Evolutionary conservation across 2,113 vertebrate species (phyloP).

Genomic region (Nansenia antarctica): DNA sequence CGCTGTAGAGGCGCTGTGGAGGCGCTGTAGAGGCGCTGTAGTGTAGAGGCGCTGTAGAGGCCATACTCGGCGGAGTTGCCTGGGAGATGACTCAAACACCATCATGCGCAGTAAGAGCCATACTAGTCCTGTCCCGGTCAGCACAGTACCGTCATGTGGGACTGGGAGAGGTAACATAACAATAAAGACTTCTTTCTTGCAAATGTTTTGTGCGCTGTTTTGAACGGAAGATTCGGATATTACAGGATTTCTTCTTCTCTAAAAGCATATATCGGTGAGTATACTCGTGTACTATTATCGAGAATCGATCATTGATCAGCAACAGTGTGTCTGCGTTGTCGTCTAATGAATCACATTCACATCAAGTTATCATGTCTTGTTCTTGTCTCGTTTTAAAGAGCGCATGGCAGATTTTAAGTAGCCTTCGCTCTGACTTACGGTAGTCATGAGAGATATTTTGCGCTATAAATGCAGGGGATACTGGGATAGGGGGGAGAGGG

Average conservation of each 20-base stretch:
- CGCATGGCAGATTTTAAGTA: too few relatives aligned
- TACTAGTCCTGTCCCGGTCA: conserved; percentile 49
- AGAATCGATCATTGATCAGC: neutral
- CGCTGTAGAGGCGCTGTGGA: neutral
- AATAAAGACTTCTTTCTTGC: neutral
- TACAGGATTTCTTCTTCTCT: neutral
- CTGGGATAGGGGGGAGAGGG: too few relatives aligned
- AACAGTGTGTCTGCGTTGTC: too few relatives aligned
- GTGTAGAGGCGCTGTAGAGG: too few relatives aligned
- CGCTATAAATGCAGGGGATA: too few relatives aligned
- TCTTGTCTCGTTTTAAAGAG: too few relatives aligned
- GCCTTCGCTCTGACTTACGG: too few relatives aligned
- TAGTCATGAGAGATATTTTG: too few relatives aligned
- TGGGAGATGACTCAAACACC: conserved; percentile 63
- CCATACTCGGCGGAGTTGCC: too few relatives aligned
- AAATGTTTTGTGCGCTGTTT: neutral
- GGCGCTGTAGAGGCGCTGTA: conserved; percentile 40
- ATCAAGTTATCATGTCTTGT: too few relatives aligned
- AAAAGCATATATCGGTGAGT: neutral
- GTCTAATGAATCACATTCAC: too few relatives aligned
- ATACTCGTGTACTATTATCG: neutral
- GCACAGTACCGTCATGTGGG: neutral
- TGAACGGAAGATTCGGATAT: neutral
- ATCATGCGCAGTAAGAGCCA: conserved; percentile 26
- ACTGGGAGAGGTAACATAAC: neutral